Percentiles rank a stretch among this genome's conserved stretches.
Conservation (phyloP, 2,797 vertebrate genomes). For the Oceanodroma leucorhoa region DNA sequence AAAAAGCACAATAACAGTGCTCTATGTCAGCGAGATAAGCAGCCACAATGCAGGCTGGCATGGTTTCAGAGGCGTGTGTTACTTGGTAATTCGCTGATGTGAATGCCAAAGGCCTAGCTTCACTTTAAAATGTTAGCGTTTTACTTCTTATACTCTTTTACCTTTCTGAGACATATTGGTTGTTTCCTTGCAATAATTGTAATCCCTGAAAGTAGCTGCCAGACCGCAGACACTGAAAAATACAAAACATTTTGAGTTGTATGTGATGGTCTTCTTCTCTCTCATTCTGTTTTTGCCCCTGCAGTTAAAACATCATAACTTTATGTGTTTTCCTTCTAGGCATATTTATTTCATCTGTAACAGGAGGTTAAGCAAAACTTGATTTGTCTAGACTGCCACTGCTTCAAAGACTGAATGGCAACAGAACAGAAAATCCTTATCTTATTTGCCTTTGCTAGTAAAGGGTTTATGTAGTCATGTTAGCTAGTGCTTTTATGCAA, state of each 20-base stretch:
- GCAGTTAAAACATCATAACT: not conserved
- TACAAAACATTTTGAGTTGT: not conserved
- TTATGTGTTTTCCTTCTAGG: not conserved
- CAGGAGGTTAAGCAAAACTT: not conserved
- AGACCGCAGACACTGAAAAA: not conserved
- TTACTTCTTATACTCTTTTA: not conserved
- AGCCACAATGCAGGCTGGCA: not conserved
- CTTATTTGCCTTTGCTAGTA: constrained; percentile 34
- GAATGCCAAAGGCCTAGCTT: not conserved
- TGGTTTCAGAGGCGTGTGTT: not conserved
- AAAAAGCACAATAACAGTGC: not conserved
- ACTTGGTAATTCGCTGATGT: not conserved
- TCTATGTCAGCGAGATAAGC: not conserved
- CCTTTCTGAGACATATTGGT: not conserved
- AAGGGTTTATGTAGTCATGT: not conserved
- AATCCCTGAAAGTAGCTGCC: not conserved
- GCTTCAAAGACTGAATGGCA: constrained; percentile 12
- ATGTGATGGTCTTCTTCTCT: not conserved
- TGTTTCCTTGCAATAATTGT: not conserved
- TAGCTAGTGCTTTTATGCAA: constrained; percentile 12
- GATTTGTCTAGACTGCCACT: not conserved
- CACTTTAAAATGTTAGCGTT: not conserved
- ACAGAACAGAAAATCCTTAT: constrained; percentile 40
- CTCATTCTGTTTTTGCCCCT: not conserved
- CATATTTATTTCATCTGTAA: constrained; percentile 3